Percentiles rank a stretch among this genome's conserved stretches.
phyloP scores from a whole-genome alignment of 1,140 invertebrate genomes.

The Apis laboriosa region DNA sequence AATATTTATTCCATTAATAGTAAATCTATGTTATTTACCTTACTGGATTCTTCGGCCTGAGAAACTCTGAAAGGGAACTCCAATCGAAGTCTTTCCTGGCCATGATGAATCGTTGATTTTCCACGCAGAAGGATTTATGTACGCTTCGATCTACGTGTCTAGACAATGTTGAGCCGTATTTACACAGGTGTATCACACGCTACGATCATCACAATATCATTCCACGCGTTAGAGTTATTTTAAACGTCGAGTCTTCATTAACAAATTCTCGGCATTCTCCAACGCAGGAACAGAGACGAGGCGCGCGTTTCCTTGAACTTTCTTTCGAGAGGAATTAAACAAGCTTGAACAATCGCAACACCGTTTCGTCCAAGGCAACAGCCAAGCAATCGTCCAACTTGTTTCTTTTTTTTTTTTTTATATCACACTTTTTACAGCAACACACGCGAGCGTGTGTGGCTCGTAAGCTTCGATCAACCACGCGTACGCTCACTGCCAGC shows the following conservation, averaged over 20 bases:
- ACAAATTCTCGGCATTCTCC: not conserved
- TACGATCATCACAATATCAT: too few relatives aligned
- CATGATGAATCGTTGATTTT: slow-evolving; percentile 5
- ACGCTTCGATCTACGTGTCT: not conserved
- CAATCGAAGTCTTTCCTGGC: not conserved
- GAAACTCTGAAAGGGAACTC: too few relatives aligned
- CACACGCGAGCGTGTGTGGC: not conserved
- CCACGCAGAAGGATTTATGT: too few relatives aligned
- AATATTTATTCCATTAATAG: not conserved
- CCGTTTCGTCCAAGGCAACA: not conserved
- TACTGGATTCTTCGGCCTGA: too few relatives aligned
- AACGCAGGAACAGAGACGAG: not conserved
- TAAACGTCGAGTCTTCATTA: not conserved
- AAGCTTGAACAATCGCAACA: too few relatives aligned
- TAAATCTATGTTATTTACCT: too few relatives aligned
- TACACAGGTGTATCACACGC: not conserved
- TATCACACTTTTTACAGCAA: not conserved
- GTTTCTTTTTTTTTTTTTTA: not conserved
- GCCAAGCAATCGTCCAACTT: not conserved
- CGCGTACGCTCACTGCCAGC: not conserved
- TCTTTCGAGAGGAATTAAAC: not conserved
- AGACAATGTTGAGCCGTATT: slow-evolving; percentile 14
- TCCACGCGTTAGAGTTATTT: not conserved
- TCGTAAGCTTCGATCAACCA: not conserved
- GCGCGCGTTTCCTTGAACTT: not conserved